Evolutionary conservation across 2,888 invertebrate genomes (phyloP), one percentile per base, ranked within the genome.

Genomic region (Noctuana brunneofusca): DNA sequence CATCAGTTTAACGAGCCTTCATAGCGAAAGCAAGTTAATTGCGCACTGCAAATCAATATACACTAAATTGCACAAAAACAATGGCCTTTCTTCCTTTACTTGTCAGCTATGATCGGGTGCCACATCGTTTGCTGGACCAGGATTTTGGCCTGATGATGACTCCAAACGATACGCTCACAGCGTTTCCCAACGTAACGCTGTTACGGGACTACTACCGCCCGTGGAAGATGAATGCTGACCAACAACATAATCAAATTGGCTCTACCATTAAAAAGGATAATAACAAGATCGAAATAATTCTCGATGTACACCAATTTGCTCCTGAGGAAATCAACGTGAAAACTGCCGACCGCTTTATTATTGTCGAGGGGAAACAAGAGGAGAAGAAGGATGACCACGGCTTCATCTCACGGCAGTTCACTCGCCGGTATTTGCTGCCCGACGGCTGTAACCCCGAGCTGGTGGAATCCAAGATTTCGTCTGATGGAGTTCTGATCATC

Each of bases 361-460:
- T 95, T 3, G 87, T 95, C 0, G 96, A 96, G 81, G 96, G 95
- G 0, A 96, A 95, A 75, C 96, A 97, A 72, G 95, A 96, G 71
- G 96, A 96, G 78, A 94, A 94, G 74, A 93, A 94, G 66, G 96
- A 96, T 72, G 93, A 95, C 27, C 95, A 95, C 71, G 96, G 96
- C 0, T 95, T 89, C 68, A 93, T 96, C 58, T 94, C 95, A 0
- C 92, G 96, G 20, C 95, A 96, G 70, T 95, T 97, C 71, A 93
- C 94, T 0, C 93, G 97, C 1, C 93, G 95, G 53, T 97, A 96
- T 75, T 86, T 93, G 14, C 78, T 97, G 64, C 96, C 97, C 0
- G 93, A 95, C 68, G 95, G 94, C 1, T 95, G 95, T 65, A 93
- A 94, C 66, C 88, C 95, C 0, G 94, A 94, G 54, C 8, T 93